A percentile compares a stretch with the other conserved stretches of the same genome.
These are phyloP conservation scores for Molossus molossus DNA, from an alignment of 2,797 vertebrate genomes.

Conservation along the genomic window DNA sequence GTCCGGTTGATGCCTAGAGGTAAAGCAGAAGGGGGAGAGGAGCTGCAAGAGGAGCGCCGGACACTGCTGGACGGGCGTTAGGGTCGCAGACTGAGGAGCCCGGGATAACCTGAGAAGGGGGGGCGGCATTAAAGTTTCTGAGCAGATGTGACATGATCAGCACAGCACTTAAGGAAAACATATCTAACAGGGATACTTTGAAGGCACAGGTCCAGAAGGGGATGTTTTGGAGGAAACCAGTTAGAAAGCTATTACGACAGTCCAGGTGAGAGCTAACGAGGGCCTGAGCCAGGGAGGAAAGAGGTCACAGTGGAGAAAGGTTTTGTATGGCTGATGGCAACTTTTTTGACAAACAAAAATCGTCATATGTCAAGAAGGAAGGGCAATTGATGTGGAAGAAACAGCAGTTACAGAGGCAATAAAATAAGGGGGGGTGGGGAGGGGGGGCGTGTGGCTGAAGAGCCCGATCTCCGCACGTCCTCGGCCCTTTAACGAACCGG, in stretches of 20 bases:
- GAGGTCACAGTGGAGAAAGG: background rate
- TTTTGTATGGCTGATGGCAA: background rate
- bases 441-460: background rate
- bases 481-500: background rate
- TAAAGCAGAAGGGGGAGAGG: background rate
- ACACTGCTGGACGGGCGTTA: no score
- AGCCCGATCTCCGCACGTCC: background rate
- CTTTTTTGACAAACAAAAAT: background rate
- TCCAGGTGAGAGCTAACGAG: conserved; percentile 10
- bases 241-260: background rate
- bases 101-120: background rate
- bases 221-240: background rate
- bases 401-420: background rate
- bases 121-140: background rate
- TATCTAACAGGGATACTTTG: background rate
- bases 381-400: background rate
- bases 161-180: background rate
- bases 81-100: background rate
- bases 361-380: background rate
- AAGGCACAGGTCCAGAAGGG: background rate
- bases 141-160: background rate
- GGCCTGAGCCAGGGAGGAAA: background rate
- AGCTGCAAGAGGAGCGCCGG: background rate
- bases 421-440: background rate
- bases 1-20: background rate